Evolutionary conservation across 2,113 vertebrate species (phyloP).

Genomic region (Isichthys henryi): DNA sequence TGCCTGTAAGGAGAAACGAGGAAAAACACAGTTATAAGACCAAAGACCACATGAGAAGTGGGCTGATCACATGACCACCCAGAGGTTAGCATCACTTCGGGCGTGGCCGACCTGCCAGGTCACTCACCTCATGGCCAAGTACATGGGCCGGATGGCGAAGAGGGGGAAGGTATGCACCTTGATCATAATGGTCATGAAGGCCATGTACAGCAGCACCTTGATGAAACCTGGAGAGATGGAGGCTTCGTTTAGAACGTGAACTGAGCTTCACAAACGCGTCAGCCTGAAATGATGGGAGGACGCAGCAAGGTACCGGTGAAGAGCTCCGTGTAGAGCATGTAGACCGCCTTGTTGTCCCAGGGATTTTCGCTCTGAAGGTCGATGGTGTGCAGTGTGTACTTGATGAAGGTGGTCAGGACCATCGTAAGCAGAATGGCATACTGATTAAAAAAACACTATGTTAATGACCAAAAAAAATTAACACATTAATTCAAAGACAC

Average conservation of each 20-base stretch:
- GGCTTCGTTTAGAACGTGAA: background rate
- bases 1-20: conserved; percentile 59
- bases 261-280: background rate
- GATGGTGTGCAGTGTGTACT: conserved; percentile 85
- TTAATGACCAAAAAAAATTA: background rate
- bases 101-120: background rate
- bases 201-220: conserved; percentile 92
- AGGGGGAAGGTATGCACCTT: conserved; percentile 97
- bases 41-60: background rate
- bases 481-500: background rate
- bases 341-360: conserved; percentile 96
- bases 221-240: conserved; percentile 72
- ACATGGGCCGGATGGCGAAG: conserved; percentile 98
- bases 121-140: conserved; percentile 92
- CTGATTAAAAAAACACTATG: conserved; percentile 44
- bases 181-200: conserved; percentile 99
- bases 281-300: background rate
- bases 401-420: conserved; percentile 91
- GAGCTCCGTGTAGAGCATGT: conserved; percentile 96
- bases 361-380: conserved; percentile 94
- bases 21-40: background rate
- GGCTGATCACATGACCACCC: background rate
- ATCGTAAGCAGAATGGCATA: conserved; percentile 94
- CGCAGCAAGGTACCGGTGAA: conserved; percentile 71
- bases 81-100: background rate